Conservation (phyloP, 2,888 invertebrate genomes). For the Caenorhabditis virilis region DNA sequence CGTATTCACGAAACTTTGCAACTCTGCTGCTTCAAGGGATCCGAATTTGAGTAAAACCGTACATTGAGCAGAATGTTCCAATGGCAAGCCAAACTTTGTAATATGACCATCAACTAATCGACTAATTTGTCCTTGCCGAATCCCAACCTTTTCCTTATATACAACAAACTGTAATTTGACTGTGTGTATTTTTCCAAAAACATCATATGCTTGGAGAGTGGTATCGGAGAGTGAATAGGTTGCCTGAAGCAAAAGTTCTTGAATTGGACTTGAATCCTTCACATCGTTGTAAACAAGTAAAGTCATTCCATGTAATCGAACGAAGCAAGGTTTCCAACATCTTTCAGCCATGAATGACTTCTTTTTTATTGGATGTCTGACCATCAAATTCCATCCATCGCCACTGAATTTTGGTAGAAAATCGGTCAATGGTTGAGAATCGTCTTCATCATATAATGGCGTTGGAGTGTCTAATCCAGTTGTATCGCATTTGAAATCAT, state of each 20-base stretch:
- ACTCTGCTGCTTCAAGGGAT: conserved; percentile 83
- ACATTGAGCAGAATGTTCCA: conserved; percentile 95
- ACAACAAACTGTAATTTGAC: conserved; percentile 94
- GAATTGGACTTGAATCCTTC: conserved; percentile 46
- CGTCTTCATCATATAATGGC: conserved; percentile 85
- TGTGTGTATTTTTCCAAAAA: conserved; percentile 98
- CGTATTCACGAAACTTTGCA: conserved; percentile 87
- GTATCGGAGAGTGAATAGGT: conserved; percentile 69
- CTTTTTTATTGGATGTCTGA: conserved; percentile 90
- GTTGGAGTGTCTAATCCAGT: conserved; percentile 49
- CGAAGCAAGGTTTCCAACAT: conserved; percentile 96
- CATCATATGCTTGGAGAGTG: conserved; percentile 87
- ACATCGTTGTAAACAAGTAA: conserved; percentile 72
- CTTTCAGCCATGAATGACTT: conserved; percentile 77
- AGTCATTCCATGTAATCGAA: conserved; percentile 82
- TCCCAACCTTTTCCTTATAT: conserved; percentile 95
- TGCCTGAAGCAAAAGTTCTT: conserved; percentile 70
- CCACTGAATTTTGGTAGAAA: conserved; percentile 84
- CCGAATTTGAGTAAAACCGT: conserved; percentile 95
- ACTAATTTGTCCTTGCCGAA: conserved; percentile 75
- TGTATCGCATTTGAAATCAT: conserved; percentile 62
- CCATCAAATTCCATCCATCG: conserved; percentile 80
- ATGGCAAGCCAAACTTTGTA: conserved; percentile 87
- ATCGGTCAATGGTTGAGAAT: conserved; percentile 86
- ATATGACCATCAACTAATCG: conserved; percentile 74